Conservation (phyloP, 2,113 vertebrate species). For the Toxostoma redivivum region DNA sequence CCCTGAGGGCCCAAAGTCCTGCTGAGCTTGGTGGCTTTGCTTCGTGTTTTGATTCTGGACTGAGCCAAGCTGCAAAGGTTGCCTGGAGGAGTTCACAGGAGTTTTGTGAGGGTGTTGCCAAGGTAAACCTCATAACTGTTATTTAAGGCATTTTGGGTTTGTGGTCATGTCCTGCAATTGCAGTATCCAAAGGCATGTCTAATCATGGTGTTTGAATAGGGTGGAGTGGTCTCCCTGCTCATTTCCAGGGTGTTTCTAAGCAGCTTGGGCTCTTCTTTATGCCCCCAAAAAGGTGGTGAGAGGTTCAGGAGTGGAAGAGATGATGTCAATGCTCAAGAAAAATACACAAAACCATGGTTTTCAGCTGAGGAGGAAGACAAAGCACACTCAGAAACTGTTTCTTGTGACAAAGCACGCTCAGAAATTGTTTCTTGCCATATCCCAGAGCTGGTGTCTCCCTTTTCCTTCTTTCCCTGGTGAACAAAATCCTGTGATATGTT, state of each 20-base stretch:
- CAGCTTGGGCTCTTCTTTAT: background rate
- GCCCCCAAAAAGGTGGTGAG: background rate
- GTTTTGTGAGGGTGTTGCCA: background rate
- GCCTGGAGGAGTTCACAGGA: background rate
- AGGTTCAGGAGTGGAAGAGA: background rate
- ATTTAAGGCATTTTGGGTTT: background rate
- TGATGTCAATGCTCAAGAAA: background rate
- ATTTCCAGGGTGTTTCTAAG: background rate
- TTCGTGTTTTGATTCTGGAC: background rate
- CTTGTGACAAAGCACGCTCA: background rate
- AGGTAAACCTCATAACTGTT: background rate
- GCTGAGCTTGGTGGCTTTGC: background rate
- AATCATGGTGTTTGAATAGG: background rate
- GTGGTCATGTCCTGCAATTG: background rate
- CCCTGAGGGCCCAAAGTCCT: background rate
- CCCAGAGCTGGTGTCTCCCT: background rate
- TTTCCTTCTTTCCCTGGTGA: background rate
- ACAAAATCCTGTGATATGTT: fast-evolving
- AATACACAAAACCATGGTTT: background rate
- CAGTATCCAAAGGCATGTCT: background rate
- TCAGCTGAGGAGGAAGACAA: background rate
- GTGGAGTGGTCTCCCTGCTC: background rate
- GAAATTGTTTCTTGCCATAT: background rate
- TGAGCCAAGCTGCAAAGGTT: background rate
- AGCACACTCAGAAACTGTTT: background rate